Percentiles rank a stretch among this genome's conserved stretches.
Evolutionary conservation across 2,113 vertebrate genomes (phyloP).

Genomic region (Neopipo cinnamomea): DNA sequence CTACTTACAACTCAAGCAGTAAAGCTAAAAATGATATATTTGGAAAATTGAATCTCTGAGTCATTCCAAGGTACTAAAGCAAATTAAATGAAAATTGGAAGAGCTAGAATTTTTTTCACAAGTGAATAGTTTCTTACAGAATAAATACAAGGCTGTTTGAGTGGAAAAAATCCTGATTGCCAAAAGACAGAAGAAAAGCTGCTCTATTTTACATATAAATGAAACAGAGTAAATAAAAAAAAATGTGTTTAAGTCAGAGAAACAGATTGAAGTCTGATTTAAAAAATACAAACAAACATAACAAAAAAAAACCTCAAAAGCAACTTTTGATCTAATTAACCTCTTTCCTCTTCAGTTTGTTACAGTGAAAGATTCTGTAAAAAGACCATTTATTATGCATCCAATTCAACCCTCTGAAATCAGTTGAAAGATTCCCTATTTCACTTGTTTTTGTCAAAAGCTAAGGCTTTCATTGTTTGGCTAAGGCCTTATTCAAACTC

Average conservation of each 20-base stretch:
- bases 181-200: constrained; percentile 49
- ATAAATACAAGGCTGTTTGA: constrained; percentile 63
- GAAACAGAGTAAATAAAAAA: constrained; percentile 40
- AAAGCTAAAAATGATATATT: constrained; percentile 62
- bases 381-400: not conserved
- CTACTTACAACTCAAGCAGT: constrained; percentile 53
- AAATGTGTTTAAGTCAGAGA: constrained; percentile 11
- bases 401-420: not conserved
- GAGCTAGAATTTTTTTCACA: constrained; percentile 62
- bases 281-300: not conserved
- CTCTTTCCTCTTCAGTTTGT: not conserved
- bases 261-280: not conserved
- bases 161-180: constrained; percentile 59
- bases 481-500: not conserved
- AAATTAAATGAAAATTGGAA: constrained; percentile 74
- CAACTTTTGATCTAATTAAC: constrained; percentile 13
- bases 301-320: not conserved
- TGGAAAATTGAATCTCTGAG: constrained; percentile 53
- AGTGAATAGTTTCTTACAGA: constrained; percentile 67
- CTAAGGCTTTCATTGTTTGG: not conserved
- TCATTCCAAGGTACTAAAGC: constrained; percentile 53
- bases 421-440: not conserved
- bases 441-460: not conserved
- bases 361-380: not conserved
- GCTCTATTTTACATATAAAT: constrained; percentile 67